A percentile compares a stretch with the other conserved stretches of the same genome.
Evolutionary conservation across 2,113 vertebrate species (phyloP).

Genomic region (Melanocharis versteri): DNA sequence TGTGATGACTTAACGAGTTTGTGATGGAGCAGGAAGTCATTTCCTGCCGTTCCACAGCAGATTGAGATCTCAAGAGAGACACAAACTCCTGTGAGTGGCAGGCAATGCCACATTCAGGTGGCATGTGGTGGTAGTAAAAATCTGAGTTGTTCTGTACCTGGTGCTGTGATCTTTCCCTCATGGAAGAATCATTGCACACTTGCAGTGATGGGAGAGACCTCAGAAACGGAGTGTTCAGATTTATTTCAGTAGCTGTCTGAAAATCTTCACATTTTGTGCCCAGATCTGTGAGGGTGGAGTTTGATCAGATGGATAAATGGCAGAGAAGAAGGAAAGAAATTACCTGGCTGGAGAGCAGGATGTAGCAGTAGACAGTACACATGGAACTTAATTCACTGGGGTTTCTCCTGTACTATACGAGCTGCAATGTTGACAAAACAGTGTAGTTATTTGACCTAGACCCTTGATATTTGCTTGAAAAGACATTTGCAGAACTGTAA

Average conservation of each 20-base stretch:
- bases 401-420: neutral
- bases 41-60: neutral
- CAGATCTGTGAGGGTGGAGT: neutral
- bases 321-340: neutral
- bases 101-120: neutral
- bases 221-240: neutral
- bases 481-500: neutral
- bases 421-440: neutral
- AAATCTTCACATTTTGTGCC: neutral
- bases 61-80: neutral
- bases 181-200: neutral
- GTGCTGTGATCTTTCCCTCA: neutral
- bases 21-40: neutral
- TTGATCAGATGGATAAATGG: neutral
- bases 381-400: neutral
- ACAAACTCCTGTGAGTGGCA: neutral
- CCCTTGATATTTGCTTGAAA: neutral
- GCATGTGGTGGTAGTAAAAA: neutral
- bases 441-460: neutral
- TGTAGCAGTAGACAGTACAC: neutral
- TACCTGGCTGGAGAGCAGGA: neutral
- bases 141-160: neutral
- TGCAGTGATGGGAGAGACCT: neutral
- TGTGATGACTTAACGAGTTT: neutral
- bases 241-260: neutral